Evolutionary conservation across 2,888 invertebrate genomes (phyloP).

Genomic region (Lypha dubia): DNA sequence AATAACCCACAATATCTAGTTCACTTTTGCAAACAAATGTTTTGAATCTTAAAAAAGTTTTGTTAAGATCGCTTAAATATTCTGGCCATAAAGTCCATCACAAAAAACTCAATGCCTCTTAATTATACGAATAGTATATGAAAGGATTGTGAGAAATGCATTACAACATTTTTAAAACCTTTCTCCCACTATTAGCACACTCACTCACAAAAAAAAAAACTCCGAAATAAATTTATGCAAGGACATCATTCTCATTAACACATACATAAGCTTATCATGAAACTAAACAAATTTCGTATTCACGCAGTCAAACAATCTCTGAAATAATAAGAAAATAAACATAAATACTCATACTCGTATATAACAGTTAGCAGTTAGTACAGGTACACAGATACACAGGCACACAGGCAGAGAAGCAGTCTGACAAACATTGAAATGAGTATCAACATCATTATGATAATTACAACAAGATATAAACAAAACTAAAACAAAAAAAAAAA

Average conservation of each 20-base stretch:
- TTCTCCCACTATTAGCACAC: background rate
- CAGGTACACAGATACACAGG: background rate
- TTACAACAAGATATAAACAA: conserved; percentile 38
- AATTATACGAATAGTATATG: too few species aligned
- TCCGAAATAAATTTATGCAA: conserved; percentile 51
- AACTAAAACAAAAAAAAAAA: too few species aligned
- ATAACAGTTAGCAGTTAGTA: conserved; percentile 6
- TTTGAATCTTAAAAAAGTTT: too few species aligned
- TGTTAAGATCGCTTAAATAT: too few species aligned
- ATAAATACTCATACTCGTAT: too few species aligned
- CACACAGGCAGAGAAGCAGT: background rate
- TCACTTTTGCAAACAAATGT: too few species aligned
- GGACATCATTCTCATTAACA: conserved; percentile 60
- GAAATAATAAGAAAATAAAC: background rate
- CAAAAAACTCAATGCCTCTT: too few species aligned
- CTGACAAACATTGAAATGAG: conserved; percentile 29
- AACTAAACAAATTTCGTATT: background rate
- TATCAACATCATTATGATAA: conserved; percentile 52
- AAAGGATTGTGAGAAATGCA: background rate
- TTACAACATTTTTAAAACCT: conserved; percentile 12
- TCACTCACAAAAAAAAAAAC: conserved; percentile 22
- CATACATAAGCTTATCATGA: conserved; percentile 25
- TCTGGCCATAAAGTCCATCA: too few species aligned
- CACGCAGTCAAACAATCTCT: conserved; percentile 4
- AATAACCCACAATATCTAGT: too few species aligned